These are phyloP conservation scores for Steinernema scapterisci DNA, from an alignment of 2,888 invertebrate species.

Conservation along the genomic window DNA sequence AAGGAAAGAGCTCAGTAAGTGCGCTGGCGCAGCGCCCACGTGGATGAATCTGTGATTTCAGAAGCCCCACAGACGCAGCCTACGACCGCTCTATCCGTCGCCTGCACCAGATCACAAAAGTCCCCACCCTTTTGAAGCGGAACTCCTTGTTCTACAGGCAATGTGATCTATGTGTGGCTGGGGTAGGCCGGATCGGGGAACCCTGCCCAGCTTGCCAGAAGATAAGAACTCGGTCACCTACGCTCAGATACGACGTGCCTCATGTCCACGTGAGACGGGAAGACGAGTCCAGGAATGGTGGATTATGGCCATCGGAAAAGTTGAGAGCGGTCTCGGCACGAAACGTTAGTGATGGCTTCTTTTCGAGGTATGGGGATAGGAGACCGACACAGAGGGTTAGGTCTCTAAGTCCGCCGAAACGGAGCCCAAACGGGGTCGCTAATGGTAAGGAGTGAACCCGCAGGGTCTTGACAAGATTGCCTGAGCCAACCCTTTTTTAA, in stretches of 20 bases:
- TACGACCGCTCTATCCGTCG: constrained; percentile 23
- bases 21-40: neutral
- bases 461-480: no score
- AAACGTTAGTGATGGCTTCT: neutral
- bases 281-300: neutral
- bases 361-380: neutral
- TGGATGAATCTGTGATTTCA: neutral
- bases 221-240: neutral
- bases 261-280: neutral
- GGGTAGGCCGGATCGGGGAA: constrained; percentile 9
- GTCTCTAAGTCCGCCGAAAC: constrained; percentile 11
- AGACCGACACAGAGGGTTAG: no score
- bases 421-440: neutral
- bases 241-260: constrained; percentile 1
- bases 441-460: no score
- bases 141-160: constrained; percentile 36
- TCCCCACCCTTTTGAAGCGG: constrained; percentile 33
- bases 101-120: constrained; percentile 14
- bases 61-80: neutral
- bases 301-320: neutral
- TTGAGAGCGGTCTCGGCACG: constrained; percentile 12
- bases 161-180: constrained; percentile 34
- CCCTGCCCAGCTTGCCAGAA: constrained; percentile 34
- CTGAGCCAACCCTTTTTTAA: no score
- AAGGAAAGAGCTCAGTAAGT: neutral